phyloP scores from a whole-genome alignment of 64 coral and sea anemone genomes.

The Montipora cactus region DNA sequence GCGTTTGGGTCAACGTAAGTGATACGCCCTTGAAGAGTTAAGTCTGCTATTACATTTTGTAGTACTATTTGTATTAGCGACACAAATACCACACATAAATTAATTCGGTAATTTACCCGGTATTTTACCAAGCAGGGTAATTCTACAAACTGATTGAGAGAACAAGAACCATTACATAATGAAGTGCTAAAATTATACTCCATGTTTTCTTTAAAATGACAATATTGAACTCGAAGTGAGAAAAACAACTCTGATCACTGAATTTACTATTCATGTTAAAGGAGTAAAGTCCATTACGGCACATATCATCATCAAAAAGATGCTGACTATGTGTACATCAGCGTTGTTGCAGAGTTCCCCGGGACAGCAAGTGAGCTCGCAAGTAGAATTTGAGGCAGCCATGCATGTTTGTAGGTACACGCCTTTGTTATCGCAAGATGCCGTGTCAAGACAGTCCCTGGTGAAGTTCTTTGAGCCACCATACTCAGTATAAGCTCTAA shows the following conservation, averaged over 20 bases:
- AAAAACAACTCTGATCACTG: neutral
- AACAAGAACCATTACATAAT: too few relatives aligned
- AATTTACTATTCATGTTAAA: neutral
- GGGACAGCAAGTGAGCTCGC: neutral
- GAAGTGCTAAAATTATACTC: too few relatives aligned
- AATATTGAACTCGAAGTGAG: neutral
- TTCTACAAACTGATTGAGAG: too few relatives aligned
- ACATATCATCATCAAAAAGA: conserved; percentile 8
- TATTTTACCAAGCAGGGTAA: neutral
- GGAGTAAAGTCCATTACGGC: neutral
- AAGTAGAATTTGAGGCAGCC: neutral
- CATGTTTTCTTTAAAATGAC: neutral
- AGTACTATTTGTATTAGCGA: too few relatives aligned
- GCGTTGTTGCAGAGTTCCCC: neutral
- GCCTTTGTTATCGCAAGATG: neutral
- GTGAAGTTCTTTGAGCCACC: neutral
- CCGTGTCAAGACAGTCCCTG: neutral
- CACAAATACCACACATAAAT: too few relatives aligned
- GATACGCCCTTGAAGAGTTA: too few relatives aligned
- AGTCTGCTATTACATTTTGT: too few relatives aligned
- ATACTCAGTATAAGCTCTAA: neutral
- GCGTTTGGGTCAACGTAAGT: too few relatives aligned
- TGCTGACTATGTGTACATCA: neutral
- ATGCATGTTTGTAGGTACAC: neutral
- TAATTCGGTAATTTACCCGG: neutral